Conservation (phyloP, 2,113 vertebrate species). For the Zonotrichia leucophrys region DNA sequence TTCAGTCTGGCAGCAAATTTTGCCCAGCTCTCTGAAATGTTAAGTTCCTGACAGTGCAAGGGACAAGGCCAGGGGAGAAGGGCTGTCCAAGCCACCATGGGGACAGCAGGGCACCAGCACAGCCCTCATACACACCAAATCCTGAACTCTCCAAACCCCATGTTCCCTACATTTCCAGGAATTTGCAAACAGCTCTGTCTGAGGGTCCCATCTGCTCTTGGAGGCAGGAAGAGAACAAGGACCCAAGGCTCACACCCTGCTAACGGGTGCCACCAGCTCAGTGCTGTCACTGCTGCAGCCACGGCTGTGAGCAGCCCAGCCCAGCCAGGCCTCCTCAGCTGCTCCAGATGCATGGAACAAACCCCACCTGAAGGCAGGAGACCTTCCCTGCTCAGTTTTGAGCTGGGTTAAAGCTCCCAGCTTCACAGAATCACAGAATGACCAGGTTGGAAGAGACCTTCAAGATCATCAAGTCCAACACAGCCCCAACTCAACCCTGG, state of each 20-base stretch:
- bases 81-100: neutral
- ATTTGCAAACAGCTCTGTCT: neutral
- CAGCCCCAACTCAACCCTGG: neutral
- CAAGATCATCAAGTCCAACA: neutral
- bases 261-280: neutral
- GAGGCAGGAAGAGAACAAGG: neutral
- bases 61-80: neutral
- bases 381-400: neutral
- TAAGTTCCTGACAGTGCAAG: neutral
- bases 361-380: neutral
- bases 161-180: fast-evolving
- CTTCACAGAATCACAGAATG: neutral
- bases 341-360: neutral
- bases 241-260: neutral
- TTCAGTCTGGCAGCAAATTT: neutral
- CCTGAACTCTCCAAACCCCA: neutral
- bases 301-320: neutral
- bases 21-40: neutral
- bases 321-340: neutral
- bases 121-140: neutral
- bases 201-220: neutral
- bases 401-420: neutral
- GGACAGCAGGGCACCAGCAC: neutral
- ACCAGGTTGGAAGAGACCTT: neutral
- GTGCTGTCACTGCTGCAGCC: neutral